A percentile compares a stretch with the other conserved stretches of the same genome.
phyloP scores from a whole-genome alignment of 1,140 invertebrate genomes.

The Aporrectodea caliginosa region DNA sequence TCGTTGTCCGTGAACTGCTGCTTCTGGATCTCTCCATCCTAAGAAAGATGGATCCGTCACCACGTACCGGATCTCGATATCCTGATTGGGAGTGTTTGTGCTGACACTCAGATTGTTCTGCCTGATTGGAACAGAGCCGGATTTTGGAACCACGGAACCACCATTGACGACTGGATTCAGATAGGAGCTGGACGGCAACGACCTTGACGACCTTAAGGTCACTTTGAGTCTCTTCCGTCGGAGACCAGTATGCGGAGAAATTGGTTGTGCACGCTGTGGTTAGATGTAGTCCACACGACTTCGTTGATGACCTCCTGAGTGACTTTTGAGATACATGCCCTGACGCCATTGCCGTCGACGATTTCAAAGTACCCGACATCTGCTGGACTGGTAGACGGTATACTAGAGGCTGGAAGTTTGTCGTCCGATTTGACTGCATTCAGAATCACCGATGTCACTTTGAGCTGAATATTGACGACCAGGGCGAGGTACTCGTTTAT shows the following conservation, averaged over 20 bases:
- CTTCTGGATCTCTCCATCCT: constrained; percentile 56
- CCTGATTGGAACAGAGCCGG: constrained; percentile 59
- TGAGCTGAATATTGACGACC: constrained; percentile 42
- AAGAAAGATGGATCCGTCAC: constrained; percentile 51
- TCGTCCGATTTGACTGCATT: background rate
- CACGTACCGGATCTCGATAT: constrained; percentile 68
- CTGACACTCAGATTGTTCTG: constrained; percentile 19
- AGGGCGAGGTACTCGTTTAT: constrained; percentile 48
- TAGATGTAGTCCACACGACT: constrained; percentile 73
- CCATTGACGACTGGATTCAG: constrained; percentile 66
- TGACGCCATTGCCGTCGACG: constrained; percentile 46
- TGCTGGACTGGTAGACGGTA: constrained; percentile 62
- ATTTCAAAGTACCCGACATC: constrained; percentile 66
- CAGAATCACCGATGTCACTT: constrained; percentile 8
- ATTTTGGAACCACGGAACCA: constrained; percentile 66
- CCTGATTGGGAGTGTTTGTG: constrained; percentile 71
- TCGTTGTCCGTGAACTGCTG: constrained; percentile 45
- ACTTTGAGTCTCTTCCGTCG: constrained; percentile 77
- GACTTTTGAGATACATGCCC: constrained; percentile 61
- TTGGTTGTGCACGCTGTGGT: constrained; percentile 62
- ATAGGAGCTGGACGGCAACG: constrained; percentile 69
- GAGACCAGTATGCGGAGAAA: constrained; percentile 70
- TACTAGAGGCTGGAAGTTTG: background rate
- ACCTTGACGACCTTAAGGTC: constrained; percentile 79
- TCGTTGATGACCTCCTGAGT: constrained; percentile 81